A percentile compares a stretch with the other conserved stretches of the same genome.
Conservation (phyloP, 2,113 vertebrate species). For the Romanogobio albipinnatus region DNA sequence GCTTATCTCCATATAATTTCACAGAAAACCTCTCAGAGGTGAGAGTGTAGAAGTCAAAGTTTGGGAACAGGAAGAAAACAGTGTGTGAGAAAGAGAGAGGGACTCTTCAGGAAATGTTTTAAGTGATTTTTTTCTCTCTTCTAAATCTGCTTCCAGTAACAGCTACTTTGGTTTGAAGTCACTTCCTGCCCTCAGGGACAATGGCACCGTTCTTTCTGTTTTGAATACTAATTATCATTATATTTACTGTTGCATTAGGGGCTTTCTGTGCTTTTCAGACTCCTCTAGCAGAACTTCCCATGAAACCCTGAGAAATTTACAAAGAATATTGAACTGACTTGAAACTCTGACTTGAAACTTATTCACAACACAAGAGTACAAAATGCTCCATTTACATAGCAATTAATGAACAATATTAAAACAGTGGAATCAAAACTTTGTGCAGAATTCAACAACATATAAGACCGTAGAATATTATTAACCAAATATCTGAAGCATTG, state of each 20-base stretch:
- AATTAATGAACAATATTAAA: background rate
- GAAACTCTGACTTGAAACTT: too few species aligned
- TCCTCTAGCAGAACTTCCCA: constrained; percentile 20
- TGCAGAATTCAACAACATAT: too few species aligned
- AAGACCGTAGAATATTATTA: too few species aligned
- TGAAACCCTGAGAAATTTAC: constrained; percentile 25
- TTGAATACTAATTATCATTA: constrained; percentile 64
- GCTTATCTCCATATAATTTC: constrained; percentile 55
- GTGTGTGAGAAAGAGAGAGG: constrained; percentile 41
- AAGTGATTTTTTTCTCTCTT: constrained; percentile 58
- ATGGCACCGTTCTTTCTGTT: constrained; percentile 62
- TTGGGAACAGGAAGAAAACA: constrained; percentile 44
- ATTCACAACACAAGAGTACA: background rate
- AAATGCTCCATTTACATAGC: background rate
- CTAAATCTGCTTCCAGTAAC: constrained; percentile 76
- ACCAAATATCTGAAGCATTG: too few species aligned
- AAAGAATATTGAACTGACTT: background rate
- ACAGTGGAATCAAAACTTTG: too few species aligned
- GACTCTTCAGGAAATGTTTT: constrained; percentile 52
- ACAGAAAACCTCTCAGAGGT: constrained; percentile 46
- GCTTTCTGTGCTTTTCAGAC: constrained; percentile 59
- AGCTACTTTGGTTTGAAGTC: constrained; percentile 69
- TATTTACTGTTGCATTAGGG: constrained; percentile 62
- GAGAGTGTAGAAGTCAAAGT: constrained; percentile 35
- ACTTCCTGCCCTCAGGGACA: constrained; percentile 77